Evolutionary conservation across 2,113 vertebrate species (phyloP), one percentile per base, ranked within the genome.

Genomic region (Anhinga rufa): DNA sequence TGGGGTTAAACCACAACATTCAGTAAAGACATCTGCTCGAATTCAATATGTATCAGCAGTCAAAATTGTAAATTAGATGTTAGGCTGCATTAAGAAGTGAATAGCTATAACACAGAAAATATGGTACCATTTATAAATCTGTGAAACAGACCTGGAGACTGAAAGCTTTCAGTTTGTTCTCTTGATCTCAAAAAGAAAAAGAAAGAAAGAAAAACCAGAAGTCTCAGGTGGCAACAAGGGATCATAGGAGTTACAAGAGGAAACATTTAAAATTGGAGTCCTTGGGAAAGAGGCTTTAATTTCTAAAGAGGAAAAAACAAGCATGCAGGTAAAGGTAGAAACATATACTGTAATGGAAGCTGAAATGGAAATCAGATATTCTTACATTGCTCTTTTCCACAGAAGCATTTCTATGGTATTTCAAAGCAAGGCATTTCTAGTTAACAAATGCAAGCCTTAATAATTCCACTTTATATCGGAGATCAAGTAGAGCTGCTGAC

Each of bases 11-110:
- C n/a, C n/a, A n/a, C n/a, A n/a, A n/a, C n/a, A n/a, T n/a, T n/a
- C n/a, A n/a, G n/a, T n/a, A n/a, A n/a, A n/a, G n/a, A n/a, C 80
- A 97, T 94, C 92, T 97, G 85, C 82, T 97, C 46, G 38, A 83
- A 93, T 95, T 96, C 97, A 94, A 24, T 90, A 83, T 34, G 83
- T 65, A 96, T 64, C 84, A 78, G 83, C 88, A 96, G 90, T 93
- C 92, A 90, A 89, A 94, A 96, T 70, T 95, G 68, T 96, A 96
- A 97, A 96, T 95, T 95, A 94, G 93, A 97, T 95, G 87, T 92
- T 96, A 97, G 87, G 64, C 89, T 96, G 78, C 87, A 80, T 96
- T 95, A 92, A 94, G 94, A 94, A 74, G 25, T 77, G 87, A 92
- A 94, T 92, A 80, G 70, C 52, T 85, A 14, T 75, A 92, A 92